Base-by-base conservation (phyloP, 2,888 invertebrate genomes). In the Patella caerulea region DNA sequence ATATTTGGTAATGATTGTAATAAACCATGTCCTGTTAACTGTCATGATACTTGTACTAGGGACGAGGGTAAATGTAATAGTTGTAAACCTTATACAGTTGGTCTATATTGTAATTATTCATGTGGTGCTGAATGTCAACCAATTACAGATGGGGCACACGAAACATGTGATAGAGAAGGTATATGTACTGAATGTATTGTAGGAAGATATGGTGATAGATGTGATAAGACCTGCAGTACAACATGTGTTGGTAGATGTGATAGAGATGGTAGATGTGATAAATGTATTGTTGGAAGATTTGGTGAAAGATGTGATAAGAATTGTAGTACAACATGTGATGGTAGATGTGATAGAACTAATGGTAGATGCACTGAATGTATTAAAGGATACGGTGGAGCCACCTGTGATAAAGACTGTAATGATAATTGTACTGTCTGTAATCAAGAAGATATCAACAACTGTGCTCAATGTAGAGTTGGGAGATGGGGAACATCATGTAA, bases 361-460 rank as follows among this genome's bases (percentile, higher is more conserved):
- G 85, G 85, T 4, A 72, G 75, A 29, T 85, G 86, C 79, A 70
- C 71, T 0, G 15, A 80, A n/a, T 86, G 86, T 78, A 9, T 70
- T 17, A 56, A 71, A 54, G 84, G 84, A 17, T 82, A 76, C 72
- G 81, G 82, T 79, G 83, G 83, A 17, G 78, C 76, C 3, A 65
- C 19, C 19, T 65, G 65, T 65, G 14, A 24, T 65, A 7, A 19
- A 24, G 24, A 65, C 3, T 65, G 65, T 24, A 65, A 24, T 65
- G 24, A 24, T 19, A 65, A 65, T 24, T 65, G 65, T 65, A 11
- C 19, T 65, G 65, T 11, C 24, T 19, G 65, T 65, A 45, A 9
- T 45, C 45, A 45, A 45, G 45, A 45, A 7, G 45, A 45, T 45
- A 45, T 45, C 45, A 45, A 45, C 45, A 45, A 45, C 45, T 45